Evolutionary conservation across 2,888 invertebrate species (phyloP).

Genomic region (Drosophila ezoana): DNA sequence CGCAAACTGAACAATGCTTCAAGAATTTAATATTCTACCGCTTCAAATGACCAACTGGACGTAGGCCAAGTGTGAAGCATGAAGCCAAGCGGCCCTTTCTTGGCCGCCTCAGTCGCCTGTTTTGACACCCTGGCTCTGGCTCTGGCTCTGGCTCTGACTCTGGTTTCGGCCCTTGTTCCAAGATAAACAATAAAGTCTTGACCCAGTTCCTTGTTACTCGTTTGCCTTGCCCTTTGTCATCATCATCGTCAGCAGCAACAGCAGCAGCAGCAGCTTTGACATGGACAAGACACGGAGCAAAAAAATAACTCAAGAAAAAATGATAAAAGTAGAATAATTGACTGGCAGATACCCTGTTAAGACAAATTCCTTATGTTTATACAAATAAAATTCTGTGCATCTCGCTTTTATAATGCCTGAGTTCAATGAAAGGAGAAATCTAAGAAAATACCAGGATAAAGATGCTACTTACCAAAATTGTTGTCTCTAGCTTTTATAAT

Average conservation of each 20-base stretch:
- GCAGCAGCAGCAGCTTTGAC: slow-evolving; percentile 34
- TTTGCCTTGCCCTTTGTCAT: slow-evolving; percentile 69
- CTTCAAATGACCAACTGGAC: slow-evolving; percentile 37
- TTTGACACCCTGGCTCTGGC: not conserved
- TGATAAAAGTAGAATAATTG: not conserved
- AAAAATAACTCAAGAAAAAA: not conserved
- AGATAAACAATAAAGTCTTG: slow-evolving; percentile 76
- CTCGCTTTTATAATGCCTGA: too few relatives aligned
- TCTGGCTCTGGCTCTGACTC: too few relatives aligned
- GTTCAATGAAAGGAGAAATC: too few relatives aligned
- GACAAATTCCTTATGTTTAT: not conserved
- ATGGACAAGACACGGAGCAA: slow-evolving; percentile 31
- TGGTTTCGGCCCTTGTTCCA: slow-evolving; percentile 31
- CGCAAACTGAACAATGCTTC: slow-evolving; percentile 67
- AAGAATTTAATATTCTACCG: slow-evolving; percentile 66
- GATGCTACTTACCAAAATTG: too few relatives aligned
- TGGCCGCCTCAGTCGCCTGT: not conserved
- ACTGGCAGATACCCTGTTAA: not conserved
- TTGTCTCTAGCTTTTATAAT: too few relatives aligned
- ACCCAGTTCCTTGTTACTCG: slow-evolving; percentile 61
- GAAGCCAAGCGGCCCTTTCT: slow-evolving; percentile 7
- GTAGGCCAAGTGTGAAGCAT: slow-evolving; percentile 46
- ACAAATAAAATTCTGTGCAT: not conserved
- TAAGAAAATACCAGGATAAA: too few relatives aligned
- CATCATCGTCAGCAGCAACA: slow-evolving; percentile 49